These are phyloP conservation scores for Somateria mollissima DNA, from an alignment of 2,797 vertebrate genomes.

Conservation along the genomic window DNA sequence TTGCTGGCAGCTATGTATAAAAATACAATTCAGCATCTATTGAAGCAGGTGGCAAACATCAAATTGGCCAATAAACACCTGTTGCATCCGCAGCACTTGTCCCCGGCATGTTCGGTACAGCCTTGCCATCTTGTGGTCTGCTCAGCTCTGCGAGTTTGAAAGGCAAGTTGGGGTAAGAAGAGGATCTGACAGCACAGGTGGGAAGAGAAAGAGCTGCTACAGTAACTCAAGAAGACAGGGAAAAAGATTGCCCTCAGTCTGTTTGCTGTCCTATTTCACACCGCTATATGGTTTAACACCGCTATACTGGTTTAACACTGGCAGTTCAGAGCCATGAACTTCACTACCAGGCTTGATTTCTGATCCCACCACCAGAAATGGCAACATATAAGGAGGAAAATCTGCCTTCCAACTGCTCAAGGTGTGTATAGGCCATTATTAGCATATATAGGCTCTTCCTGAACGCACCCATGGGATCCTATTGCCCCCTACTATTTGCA, in stretches of 20 bases:
- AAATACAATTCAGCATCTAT: neutral
- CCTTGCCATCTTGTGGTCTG: neutral
- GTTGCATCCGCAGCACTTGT: accelerated
- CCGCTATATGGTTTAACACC: too few relatives aligned
- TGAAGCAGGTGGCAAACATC: neutral
- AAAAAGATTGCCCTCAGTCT: neutral
- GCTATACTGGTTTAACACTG: accelerated
- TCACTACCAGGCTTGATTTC: neutral
- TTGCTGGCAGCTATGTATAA: neutral
- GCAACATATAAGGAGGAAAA: neutral
- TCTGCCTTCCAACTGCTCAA: neutral
- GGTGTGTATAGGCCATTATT: accelerated
- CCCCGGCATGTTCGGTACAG: neutral
- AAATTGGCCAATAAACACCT: neutral
- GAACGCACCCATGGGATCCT: neutral
- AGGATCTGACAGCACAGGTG: neutral
- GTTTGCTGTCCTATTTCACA: neutral
- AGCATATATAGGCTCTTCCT: neutral
- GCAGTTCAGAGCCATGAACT: neutral
- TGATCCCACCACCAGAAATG: neutral
- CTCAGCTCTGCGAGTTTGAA: neutral
- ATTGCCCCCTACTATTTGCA: neutral
- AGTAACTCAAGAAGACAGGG: accelerated
- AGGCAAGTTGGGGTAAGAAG: neutral
- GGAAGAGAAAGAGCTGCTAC: neutral